Evolutionary conservation across 1,140 invertebrate genomes (phyloP).

Genomic region (Tigriopus japonicus): DNA sequence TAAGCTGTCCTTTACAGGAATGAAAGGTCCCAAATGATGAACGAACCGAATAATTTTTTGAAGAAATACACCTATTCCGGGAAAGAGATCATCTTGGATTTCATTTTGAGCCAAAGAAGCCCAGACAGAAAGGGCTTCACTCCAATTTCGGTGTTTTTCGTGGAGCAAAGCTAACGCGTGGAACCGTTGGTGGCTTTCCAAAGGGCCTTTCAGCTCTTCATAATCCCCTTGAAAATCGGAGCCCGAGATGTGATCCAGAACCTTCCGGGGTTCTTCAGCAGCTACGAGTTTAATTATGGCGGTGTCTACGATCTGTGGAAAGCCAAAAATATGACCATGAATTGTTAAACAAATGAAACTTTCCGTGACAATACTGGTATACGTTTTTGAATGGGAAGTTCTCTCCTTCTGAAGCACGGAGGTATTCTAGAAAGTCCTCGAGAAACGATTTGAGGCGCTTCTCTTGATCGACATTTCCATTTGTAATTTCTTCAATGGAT

Average conservation of each 20-base stretch:
- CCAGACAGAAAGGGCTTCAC: constrained; percentile 26
- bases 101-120: constrained; percentile 24
- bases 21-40: neutral
- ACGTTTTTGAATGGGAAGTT: neutral
- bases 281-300: neutral
- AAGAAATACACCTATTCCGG: constrained; percentile 25
- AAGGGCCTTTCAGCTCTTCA: constrained; percentile 24
- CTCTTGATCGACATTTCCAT: constrained; percentile 22
- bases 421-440: neutral
- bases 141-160: constrained; percentile 23
- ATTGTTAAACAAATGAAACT: neutral
- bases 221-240: constrained; percentile 22
- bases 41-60: constrained; percentile 23
- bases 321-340: neutral
- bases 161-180: constrained; percentile 25
- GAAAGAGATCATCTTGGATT: constrained; percentile 24
- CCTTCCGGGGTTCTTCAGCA: neutral
- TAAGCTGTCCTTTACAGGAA: constrained; percentile 16
- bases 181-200: constrained; percentile 23
- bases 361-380: neutral
- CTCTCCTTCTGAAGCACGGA: neutral
- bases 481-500: neutral
- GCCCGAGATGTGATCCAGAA: neutral
- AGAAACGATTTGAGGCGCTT: constrained; percentile 23
- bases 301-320: neutral